A percentile compares a stretch with the other conserved stretches of the same genome.
These are phyloP conservation scores for Agriopis marginaria DNA, from an alignment of 2,888 invertebrate genomes.

Conservation along the genomic window DNA sequence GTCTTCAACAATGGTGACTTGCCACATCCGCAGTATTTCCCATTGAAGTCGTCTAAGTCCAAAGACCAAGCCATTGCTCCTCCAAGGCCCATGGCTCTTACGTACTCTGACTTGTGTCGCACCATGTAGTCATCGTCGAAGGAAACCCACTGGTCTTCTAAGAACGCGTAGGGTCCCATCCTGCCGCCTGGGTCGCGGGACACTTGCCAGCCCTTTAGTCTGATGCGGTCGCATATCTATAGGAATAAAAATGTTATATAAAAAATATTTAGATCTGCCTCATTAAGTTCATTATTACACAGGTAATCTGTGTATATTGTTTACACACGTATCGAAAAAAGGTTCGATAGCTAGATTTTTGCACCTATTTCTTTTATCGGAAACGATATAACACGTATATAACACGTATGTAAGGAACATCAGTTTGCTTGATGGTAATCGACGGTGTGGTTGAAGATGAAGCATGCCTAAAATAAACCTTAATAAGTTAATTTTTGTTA, in stretches of 20 bases:
- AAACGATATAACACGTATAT: too few relatives aligned
- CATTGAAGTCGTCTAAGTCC: conserved; percentile 94
- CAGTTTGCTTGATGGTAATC: too few relatives aligned
- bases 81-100: conserved; percentile 92
- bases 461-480: too few relatives aligned
- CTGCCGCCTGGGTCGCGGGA: conserved; percentile 92
- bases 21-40: conserved; percentile 91
- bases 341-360: too few relatives aligned
- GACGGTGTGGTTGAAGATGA: too few relatives aligned
- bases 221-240: conserved; percentile 93
- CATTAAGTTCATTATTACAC: too few relatives aligned
- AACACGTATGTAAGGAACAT: too few relatives aligned
- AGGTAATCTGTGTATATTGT: too few relatives aligned
- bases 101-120: conserved; percentile 93
- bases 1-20: conserved; percentile 92
- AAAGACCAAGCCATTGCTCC: conserved; percentile 97
- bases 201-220: conserved; percentile 91
- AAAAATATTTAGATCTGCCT: not conserved
- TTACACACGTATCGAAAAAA: too few relatives aligned
- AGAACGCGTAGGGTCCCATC: conserved; percentile 95
- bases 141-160: conserved; percentile 96
- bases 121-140: conserved; percentile 96
- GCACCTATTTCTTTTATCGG: too few relatives aligned
- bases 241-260: conserved; percentile 4
- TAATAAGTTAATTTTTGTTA: too few relatives aligned